A percentile compares a stretch with the other conserved stretches of the same genome.
phyloP scores from a whole-genome alignment of 2,888 invertebrate species.

The Unio delphinus region DNA sequence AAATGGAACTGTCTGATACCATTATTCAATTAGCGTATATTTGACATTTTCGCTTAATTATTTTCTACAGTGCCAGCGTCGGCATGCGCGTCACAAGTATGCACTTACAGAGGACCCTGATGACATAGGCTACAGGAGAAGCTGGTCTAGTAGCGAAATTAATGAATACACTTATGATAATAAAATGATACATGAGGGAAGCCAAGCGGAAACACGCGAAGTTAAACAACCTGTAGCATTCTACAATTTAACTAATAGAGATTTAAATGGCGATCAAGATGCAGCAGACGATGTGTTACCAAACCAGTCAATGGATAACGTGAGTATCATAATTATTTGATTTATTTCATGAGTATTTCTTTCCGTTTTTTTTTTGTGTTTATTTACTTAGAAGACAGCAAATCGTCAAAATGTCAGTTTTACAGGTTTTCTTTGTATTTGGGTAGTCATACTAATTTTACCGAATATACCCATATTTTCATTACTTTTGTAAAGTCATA shows the following conservation, averaged over 20 bases:
- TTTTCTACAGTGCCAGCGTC: slow-evolving; percentile 48
- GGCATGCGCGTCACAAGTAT: slow-evolving; percentile 56
- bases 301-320: no score
- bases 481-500: no score
- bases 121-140: slow-evolving; percentile 52
- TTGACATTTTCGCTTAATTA: no score
- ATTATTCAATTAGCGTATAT: neutral
- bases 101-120: slow-evolving; percentile 56
- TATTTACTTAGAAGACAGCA: no score
- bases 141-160: slow-evolving; percentile 31
- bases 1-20: no score
- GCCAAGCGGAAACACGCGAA: slow-evolving; percentile 20
- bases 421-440: no score
- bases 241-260: slow-evolving; percentile 30
- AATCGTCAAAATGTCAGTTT: no score
- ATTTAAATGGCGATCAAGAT: slow-evolving; percentile 16
- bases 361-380: no score
- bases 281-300: slow-evolving; percentile 9
- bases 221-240: slow-evolving; percentile 24
- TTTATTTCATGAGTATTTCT: no score
- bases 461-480: no score
- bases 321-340: no score
- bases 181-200: slow-evolving; percentile 28
- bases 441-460: no score
- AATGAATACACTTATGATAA: slow-evolving; percentile 39